These are phyloP conservation scores for Leptothorax acervorum DNA, from an alignment of 2,888 invertebrate genomes.

Conservation along the genomic window DNA sequence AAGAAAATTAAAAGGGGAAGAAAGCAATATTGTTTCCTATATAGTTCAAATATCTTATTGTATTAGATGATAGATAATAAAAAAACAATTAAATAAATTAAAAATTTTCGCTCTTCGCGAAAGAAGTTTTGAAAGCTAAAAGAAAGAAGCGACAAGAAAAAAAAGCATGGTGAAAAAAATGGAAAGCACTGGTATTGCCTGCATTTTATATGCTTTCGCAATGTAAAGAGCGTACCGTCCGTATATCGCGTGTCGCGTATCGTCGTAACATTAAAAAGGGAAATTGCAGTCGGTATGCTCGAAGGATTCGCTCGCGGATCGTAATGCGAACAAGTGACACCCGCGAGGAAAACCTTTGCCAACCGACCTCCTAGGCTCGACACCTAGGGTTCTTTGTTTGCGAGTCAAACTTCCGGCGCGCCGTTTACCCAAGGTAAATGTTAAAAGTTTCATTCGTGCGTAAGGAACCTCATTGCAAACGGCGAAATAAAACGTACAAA, in stretches of 20 bases:
- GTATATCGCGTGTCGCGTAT: conserved; percentile 42
- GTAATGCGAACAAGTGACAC: conserved; percentile 45
- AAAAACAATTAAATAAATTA: neutral
- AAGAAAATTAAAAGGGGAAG: conserved; percentile 2
- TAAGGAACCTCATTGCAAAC: conserved; percentile 36
- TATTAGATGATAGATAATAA: neutral
- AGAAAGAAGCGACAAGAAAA: neutral
- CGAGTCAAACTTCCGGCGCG: conserved; percentile 40
- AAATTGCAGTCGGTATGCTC: conserved; percentile 40
- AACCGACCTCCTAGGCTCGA: conserved; percentile 26
- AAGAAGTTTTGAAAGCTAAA: conserved; percentile 23
- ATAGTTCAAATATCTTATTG: neutral
- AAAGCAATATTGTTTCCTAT: neutral
- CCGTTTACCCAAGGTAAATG: conserved; percentile 44
- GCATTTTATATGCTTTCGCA: conserved; percentile 16
- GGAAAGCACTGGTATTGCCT: conserved; percentile 14
- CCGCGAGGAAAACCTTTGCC: conserved; percentile 40
- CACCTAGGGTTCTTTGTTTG: conserved; percentile 31
- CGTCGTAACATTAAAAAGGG: conserved; percentile 42
- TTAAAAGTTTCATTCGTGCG: conserved; percentile 51
- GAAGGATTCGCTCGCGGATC: conserved; percentile 30
- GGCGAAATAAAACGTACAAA: conserved; percentile 51
- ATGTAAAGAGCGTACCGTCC: conserved; percentile 21
- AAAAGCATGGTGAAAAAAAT: neutral
- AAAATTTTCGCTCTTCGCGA: neutral